Evolutionary conservation across 2,888 invertebrate species (phyloP).

Genomic region (Eubasilissa splendida): DNA sequence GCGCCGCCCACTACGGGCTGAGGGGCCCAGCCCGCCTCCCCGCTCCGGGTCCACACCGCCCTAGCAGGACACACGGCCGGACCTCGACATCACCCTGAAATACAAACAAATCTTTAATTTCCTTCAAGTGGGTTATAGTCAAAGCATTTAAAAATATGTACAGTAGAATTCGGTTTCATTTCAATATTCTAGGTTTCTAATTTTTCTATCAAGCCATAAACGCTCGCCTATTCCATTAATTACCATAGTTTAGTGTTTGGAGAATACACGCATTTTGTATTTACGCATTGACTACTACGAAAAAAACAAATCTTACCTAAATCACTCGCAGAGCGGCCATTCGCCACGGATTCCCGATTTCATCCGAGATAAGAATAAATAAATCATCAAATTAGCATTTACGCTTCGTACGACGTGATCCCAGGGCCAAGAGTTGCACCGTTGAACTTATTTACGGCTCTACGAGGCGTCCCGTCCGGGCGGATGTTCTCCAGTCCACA

Average conservation of each 20-base stretch:
- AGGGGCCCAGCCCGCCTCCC: conserved; percentile 60
- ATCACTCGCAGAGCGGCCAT: no score
- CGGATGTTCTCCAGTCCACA: conserved; percentile 35
- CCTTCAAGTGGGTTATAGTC: no score
- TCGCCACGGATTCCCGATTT: no score
- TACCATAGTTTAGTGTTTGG: no score
- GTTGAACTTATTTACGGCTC: conserved; percentile 49
- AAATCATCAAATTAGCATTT: conserved; percentile 54
- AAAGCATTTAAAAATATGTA: no score
- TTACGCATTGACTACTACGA: no score
- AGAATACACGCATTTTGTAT: no score
- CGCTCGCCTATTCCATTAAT: no score
- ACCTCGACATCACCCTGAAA: conserved; percentile 42
- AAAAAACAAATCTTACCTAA: no score
- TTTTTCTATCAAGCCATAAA: no score
- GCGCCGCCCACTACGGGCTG: conserved; percentile 62
- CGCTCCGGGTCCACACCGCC: conserved; percentile 46
- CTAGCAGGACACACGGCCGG: conserved; percentile 36
- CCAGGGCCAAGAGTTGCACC: conserved; percentile 59
- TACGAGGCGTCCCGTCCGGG: conserved; percentile 49
- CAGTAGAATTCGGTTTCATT: no score
- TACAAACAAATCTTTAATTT: not conserved
- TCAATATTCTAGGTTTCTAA: no score
- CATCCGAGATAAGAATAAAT: conserved; percentile 26
- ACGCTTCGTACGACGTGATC: conserved; percentile 34